phyloP scores from a whole-genome alignment of 2,797 vertebrate genomes.

The Sebastes minor region DNA sequence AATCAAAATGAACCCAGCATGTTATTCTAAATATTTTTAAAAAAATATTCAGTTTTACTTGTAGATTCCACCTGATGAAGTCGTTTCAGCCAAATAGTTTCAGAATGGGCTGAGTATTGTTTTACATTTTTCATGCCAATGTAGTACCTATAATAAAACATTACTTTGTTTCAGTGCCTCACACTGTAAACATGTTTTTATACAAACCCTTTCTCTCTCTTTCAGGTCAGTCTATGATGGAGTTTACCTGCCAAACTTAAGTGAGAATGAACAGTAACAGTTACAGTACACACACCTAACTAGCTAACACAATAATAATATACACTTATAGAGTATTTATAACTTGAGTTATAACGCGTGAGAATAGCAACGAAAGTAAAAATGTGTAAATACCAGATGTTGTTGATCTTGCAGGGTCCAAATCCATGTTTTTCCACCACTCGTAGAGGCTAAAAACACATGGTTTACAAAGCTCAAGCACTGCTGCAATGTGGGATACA shows the following conservation, averaged over 20 bases:
- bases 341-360: rapidly evolving
- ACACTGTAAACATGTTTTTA: not conserved
- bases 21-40: no score
- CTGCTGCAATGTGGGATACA: rapidly evolving
- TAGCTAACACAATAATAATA: not conserved
- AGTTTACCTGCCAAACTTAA: not conserved
- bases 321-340: not conserved
- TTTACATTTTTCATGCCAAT: not conserved
- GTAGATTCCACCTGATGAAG: not conserved
- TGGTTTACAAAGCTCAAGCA: not conserved
- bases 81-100: not conserved
- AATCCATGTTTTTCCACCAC: not conserved
- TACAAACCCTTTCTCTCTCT: not conserved
- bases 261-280: not conserved
- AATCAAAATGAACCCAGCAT: not conserved
- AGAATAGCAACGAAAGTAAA: not conserved
- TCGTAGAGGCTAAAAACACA: constrained; percentile 31
- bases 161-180: no score
- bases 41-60: not conserved
- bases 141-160: not conserved
- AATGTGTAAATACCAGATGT: constrained; percentile 44
- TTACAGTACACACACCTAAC: not conserved
- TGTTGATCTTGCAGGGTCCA: not conserved
- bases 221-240: not conserved
- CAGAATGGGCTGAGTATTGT: not conserved